phyloP scores from a whole-genome alignment of 2,797 vertebrate species.

The Picus viridis region DNA sequence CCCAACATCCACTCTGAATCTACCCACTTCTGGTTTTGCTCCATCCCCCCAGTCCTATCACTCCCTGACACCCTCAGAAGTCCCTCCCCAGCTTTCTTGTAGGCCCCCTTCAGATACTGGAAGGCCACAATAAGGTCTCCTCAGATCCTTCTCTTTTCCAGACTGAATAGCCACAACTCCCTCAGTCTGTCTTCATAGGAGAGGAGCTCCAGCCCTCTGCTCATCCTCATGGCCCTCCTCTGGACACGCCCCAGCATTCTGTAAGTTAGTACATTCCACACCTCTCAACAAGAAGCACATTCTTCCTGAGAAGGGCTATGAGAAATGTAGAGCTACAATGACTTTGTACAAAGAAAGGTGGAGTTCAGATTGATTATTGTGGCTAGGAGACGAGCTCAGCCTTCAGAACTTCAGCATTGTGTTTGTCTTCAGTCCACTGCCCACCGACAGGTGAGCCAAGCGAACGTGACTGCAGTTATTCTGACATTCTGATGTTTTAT shows the following conservation, averaged over 20 bases:
- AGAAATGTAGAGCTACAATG: not conserved
- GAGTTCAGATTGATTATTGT: not conserved
- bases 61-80: no score
- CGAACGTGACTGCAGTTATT: conserved; percentile 5
- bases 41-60: no score
- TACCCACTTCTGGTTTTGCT: no score
- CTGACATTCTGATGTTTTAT: conserved; percentile 26
- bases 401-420: not conserved
- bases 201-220: no score
- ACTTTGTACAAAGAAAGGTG: conserved; percentile 31
- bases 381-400: not conserved
- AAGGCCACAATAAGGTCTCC: no score
- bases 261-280: not conserved
- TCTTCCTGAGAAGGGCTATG: not conserved
- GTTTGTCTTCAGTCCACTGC: not conserved
- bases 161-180: no score
- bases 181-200: no score
- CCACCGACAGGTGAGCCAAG: not conserved
- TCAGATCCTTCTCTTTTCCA: no score
- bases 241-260: not conserved
- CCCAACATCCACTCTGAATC: no score
- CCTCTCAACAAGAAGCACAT: not conserved
- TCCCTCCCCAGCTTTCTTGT: no score
- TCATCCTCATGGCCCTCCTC: no score
- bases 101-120: no score